A percentile compares a stretch with the other conserved stretches of the same genome.
phyloP scores from a whole-genome alignment of 2,113 vertebrate genomes.

The Lycocorax pyrrhopterus region DNA sequence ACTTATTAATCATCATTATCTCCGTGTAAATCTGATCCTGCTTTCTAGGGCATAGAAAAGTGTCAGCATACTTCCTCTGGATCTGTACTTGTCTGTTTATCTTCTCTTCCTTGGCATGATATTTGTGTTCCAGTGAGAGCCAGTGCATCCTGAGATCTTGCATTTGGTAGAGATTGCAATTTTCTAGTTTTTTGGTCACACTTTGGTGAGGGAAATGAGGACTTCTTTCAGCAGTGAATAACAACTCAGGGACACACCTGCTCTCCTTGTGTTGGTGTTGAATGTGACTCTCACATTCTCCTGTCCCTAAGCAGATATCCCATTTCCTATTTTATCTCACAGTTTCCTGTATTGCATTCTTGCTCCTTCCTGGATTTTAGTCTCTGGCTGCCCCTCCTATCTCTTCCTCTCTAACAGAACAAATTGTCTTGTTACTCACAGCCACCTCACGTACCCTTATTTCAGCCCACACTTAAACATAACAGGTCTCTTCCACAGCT shows the following conservation, averaged over 20 bases:
- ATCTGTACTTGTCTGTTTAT: neutral
- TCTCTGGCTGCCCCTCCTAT: neutral
- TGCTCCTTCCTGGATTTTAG: constrained; percentile 7
- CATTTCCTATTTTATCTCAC: constrained; percentile 21
- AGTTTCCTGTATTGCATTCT: neutral
- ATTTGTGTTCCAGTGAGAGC: neutral
- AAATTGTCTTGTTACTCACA: neutral
- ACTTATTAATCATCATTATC: neutral
- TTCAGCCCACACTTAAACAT: neutral
- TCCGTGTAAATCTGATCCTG: neutral
- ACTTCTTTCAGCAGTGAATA: neutral
- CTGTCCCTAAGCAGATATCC: neutral
- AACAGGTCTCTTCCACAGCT: neutral
- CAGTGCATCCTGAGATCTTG: neutral
- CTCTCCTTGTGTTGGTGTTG: neutral
- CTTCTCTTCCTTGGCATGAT: neutral
- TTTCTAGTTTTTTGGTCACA: neutral
- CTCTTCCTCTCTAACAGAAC: neutral
- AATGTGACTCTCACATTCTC: neutral
- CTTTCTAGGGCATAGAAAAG: neutral
- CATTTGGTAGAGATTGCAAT: neutral
- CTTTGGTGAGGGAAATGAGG: neutral
- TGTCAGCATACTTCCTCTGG: neutral
- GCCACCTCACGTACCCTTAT: neutral
- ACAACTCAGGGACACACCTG: neutral